These are phyloP conservation scores for Smutsia temminckii DNA, from an alignment of 2,797 vertebrate genomes.

Conservation along the genomic window DNA sequence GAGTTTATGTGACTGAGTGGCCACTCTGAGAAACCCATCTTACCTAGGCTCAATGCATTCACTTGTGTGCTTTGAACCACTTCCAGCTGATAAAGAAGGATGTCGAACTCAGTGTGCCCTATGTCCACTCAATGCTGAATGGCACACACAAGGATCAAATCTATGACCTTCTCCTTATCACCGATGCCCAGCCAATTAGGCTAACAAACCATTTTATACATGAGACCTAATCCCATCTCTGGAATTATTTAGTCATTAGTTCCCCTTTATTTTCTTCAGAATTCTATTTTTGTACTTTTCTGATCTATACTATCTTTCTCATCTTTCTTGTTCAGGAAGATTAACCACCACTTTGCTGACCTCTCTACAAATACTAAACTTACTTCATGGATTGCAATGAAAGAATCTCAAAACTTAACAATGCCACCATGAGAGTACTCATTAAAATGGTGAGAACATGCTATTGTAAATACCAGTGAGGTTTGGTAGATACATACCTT, in stretches of 20 bases:
- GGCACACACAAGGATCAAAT: not conserved
- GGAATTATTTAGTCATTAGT: not conserved
- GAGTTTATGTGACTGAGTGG: not conserved
- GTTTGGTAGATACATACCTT: not conserved
- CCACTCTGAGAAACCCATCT: not conserved
- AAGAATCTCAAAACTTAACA: slow-evolving; percentile 1
- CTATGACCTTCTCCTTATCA: not conserved
- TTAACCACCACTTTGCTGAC: not conserved
- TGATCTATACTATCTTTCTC: not conserved
- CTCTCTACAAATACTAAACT: not conserved
- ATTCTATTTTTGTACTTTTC: not conserved
- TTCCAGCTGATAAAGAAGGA: not conserved
- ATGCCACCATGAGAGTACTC: not conserved
- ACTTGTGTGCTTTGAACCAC: not conserved
- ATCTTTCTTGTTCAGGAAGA: not conserved
- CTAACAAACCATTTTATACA: not conserved
- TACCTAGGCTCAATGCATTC: not conserved
- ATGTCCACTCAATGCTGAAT: not conserved
- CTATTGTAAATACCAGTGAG: not conserved
- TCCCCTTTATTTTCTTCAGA: not conserved
- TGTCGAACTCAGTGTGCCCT: not conserved
- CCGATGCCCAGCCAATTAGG: not conserved
- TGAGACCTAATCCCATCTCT: not conserved
- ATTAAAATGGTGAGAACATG: not conserved
- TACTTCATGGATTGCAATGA: not conserved